Conservation (phyloP, 2,888 invertebrate species). For the Tyria jacobaeae region DNA sequence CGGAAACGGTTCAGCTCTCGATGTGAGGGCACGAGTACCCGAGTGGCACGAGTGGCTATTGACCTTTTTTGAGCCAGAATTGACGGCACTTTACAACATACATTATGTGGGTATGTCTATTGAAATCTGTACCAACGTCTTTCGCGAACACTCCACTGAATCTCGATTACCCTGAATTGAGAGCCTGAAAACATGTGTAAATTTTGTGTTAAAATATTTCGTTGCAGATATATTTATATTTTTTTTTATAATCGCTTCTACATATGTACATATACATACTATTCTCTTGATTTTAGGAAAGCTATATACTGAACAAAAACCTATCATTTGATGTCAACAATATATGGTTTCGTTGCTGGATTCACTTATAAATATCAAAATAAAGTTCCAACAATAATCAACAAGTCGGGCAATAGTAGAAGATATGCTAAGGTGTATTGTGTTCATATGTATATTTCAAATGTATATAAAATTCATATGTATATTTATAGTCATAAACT, state of each 20-base stretch:
- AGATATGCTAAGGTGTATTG: no score
- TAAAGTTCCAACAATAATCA: no score
- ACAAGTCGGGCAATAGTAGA: no score
- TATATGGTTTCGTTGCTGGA: no score
- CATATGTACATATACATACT: no score
- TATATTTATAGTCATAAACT: no score
- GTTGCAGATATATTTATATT: background rate
- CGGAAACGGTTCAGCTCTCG: slow-evolving; percentile 53
- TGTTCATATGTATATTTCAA: no score
- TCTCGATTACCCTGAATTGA: slow-evolving; percentile 22
- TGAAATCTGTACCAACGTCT: slow-evolving; percentile 34
- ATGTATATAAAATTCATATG: no score
- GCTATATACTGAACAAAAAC: no score
- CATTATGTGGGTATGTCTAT: slow-evolving; percentile 46
- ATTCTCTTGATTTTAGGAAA: no score
- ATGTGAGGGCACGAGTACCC: slow-evolving; percentile 52
- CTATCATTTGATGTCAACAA: no score
- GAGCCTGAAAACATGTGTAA: slow-evolving; percentile 26
- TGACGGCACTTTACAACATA: slow-evolving; percentile 47
- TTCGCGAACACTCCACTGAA: slow-evolving; percentile 23
- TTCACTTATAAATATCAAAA: no score
- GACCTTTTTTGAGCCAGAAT: slow-evolving; percentile 60
- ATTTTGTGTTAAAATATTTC: background rate
- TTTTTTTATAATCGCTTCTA: background rate
- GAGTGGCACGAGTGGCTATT: slow-evolving; percentile 65